Conservation (phyloP, 1,140 invertebrate genomes). For the Drosophila micromelanica region DNA sequence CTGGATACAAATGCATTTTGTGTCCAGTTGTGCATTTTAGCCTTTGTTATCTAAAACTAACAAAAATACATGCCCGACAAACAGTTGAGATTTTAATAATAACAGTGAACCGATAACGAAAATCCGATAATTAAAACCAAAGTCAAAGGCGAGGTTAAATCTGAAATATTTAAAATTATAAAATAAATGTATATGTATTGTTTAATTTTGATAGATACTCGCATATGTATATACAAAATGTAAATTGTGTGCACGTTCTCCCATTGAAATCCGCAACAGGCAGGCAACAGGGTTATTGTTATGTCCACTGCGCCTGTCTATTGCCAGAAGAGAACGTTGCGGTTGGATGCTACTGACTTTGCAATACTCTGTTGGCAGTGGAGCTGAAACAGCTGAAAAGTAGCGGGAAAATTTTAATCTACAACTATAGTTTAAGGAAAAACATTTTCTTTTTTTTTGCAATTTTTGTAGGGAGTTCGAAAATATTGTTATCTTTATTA, state of each 20-base stretch:
- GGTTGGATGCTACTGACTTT: neutral
- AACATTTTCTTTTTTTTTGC: too few species aligned
- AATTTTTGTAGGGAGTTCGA: too few species aligned
- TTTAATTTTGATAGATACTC: neutral
- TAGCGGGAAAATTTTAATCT: too few species aligned
- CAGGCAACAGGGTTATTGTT: slow-evolving; percentile 43
- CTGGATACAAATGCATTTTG: neutral
- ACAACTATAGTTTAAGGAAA: too few species aligned
- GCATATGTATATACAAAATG: slow-evolving; percentile 1
- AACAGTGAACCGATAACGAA: too few species aligned
- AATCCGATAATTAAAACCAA: too few species aligned
- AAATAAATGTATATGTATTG: neutral
- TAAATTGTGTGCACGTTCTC: slow-evolving; percentile 11
- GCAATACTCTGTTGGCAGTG: neutral
- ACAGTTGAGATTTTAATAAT: too few species aligned
- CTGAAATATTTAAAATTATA: neutral
- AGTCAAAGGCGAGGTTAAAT: too few species aligned
- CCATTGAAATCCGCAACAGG: slow-evolving; percentile 45
- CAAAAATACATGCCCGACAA: too few species aligned
- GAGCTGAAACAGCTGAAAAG: too few species aligned
- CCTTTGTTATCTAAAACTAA: too few species aligned
- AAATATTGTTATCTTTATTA: neutral
- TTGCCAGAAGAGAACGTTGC: neutral
- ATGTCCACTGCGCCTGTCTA: slow-evolving; percentile 36
- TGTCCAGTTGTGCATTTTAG: neutral